These are phyloP conservation scores for Sphenopsis melanotis DNA, from an alignment of 2,797 vertebrate genomes.

Conservation along the genomic window DNA sequence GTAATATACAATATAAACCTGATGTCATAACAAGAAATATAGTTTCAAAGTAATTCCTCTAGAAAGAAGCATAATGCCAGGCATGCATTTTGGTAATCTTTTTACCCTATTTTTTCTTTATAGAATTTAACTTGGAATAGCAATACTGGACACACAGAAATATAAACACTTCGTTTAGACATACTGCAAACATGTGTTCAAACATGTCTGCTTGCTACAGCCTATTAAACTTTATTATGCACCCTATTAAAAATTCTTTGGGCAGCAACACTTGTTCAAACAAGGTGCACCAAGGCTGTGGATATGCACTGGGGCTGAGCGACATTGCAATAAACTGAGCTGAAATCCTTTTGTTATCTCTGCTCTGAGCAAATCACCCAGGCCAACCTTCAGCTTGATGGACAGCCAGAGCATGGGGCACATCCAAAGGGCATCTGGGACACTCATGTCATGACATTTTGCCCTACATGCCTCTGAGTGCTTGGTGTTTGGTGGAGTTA, in stretches of 20 bases:
- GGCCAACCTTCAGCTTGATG: background rate
- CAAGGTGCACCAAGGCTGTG: background rate
- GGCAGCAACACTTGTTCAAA: conserved; percentile 6
- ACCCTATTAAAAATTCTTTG: conserved; percentile 32
- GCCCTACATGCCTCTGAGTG: background rate
- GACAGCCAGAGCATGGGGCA: background rate
- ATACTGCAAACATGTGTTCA: background rate
- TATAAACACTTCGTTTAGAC: background rate
- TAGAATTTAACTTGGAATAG: background rate
- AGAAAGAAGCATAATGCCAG: background rate
- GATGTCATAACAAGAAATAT: background rate
- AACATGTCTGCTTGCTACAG: background rate
- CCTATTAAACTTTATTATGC: conserved; percentile 18
- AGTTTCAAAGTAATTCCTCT: background rate
- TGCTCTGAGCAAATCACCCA: background rate
- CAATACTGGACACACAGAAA: background rate
- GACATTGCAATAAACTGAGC: background rate
- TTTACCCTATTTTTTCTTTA: background rate
- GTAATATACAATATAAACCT: background rate
- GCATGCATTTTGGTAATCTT: background rate
- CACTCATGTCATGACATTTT: background rate
- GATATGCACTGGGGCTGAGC: background rate
- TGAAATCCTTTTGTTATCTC: background rate
- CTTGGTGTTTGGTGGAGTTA: background rate
- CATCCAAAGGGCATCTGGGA: background rate